Conservation (phyloP, 2,888 invertebrate species). For the Brenthis daphne region DNA sequence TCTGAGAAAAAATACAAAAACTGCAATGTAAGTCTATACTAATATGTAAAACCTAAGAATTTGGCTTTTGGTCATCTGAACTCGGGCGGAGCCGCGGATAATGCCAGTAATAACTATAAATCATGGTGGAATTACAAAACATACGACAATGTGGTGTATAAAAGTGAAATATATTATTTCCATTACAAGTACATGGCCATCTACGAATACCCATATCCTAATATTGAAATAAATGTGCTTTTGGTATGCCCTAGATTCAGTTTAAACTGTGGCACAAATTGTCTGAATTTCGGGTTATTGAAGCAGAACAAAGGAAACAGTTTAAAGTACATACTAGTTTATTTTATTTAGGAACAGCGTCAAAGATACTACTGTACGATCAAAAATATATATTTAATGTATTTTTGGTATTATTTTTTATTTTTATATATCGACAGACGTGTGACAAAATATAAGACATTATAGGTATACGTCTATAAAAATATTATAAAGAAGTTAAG, state of each 20-base stretch:
- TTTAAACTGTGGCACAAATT: constrained; percentile 12
- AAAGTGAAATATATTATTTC: constrained; percentile 21
- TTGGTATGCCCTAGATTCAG: constrained; percentile 19
- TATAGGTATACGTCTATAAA: too few relatives aligned
- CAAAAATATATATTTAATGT: too few relatives aligned
- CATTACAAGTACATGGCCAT: constrained; percentile 19
- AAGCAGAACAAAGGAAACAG: constrained; percentile 18
- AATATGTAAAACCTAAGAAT: too few relatives aligned
- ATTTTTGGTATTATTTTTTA: too few relatives aligned
- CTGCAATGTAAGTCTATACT: too few relatives aligned
- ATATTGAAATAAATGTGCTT: constrained; percentile 29
- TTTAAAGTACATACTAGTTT: constrained; percentile 7
- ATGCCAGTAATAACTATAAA: constrained; percentile 6
- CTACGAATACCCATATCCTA: constrained; percentile 8
- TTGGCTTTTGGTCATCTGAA: too few relatives aligned
- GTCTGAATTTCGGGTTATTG: constrained; percentile 28
- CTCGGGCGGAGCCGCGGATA: too few relatives aligned
- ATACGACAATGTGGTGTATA: not conserved
- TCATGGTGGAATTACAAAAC: constrained; percentile 1
- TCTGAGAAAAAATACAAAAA: too few relatives aligned
- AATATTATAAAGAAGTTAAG: too few relatives aligned
- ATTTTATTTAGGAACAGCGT: constrained; percentile 5
- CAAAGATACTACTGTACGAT: too few relatives aligned
- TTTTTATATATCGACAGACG: too few relatives aligned
- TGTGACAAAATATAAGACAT: too few relatives aligned